Percentiles rank a stretch among this genome's conserved stretches.
Conservation (phyloP, 1,140 invertebrate species). For the Carposina sasakii region DNA sequence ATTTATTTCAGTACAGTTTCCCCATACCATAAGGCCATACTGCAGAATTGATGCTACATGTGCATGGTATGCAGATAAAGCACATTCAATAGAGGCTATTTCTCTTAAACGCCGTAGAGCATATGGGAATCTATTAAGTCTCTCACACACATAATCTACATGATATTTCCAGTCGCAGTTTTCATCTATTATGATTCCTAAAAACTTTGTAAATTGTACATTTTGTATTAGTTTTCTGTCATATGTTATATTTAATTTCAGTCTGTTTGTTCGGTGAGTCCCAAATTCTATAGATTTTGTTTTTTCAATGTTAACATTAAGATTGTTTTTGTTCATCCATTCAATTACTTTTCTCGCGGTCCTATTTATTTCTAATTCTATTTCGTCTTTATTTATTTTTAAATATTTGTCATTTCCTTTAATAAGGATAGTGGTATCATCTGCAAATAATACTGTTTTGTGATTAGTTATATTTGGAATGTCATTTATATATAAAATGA, state of each 20-base stretch:
- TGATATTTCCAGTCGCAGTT: conserved; percentile 1
- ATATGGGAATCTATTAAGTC: neutral
- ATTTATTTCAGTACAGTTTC: neutral
- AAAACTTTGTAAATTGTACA: conserved; percentile 28
- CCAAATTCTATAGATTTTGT: neutral
- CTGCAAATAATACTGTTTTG: neutral
- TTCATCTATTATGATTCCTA: neutral
- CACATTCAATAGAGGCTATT: neutral
- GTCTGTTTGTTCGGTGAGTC: neutral
- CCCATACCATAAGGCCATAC: conserved; percentile 1
- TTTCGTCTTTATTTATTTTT: too few species aligned
- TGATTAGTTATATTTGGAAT: neutral
- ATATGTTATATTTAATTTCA: conserved; percentile 26
- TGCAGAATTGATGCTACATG: neutral
- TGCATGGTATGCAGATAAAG: neutral
- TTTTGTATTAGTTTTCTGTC: conserved; percentile 29
- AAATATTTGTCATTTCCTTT: neutral
- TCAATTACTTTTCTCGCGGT: neutral
- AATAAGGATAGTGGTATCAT: neutral
- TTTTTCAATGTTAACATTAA: neutral
- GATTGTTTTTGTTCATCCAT: neutral
- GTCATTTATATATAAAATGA: neutral
- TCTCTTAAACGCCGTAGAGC: neutral
- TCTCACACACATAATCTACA: neutral
- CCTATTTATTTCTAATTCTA: neutral